These are phyloP conservation scores for Promerops cafer DNA, from an alignment of 2,113 vertebrate species.

Conservation along the genomic window DNA sequence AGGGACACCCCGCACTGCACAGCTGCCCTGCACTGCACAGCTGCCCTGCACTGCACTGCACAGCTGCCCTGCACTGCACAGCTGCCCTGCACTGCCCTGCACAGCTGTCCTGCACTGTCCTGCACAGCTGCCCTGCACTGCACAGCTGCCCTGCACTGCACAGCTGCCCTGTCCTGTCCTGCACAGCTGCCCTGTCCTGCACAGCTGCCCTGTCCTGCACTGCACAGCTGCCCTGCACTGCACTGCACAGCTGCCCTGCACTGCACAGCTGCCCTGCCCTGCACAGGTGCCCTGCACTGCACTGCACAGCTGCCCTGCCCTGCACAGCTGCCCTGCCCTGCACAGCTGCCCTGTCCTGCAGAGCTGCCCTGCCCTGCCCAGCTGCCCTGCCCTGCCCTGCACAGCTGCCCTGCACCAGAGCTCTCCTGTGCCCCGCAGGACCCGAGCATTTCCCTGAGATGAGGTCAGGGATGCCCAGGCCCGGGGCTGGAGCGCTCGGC, in stretches of 20 bases:
- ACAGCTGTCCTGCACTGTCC: not conserved
- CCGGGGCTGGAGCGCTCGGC: fast-evolving
- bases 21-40: not conserved
- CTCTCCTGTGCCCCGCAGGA: not conserved
- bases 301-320: not conserved
- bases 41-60: not conserved
- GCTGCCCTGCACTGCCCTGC: not conserved
- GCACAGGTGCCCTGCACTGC: not conserved
- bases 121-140: not conserved
- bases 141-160: not conserved
- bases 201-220: not conserved
- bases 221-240: not conserved
- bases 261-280: not conserved
- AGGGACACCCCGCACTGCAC: not conserved
- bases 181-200: not conserved
- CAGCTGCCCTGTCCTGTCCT: not conserved
- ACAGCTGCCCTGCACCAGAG: not conserved
- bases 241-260: not conserved
- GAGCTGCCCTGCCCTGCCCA: not conserved
- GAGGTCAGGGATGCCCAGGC: not conserved
- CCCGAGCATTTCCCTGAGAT: fast-evolving
- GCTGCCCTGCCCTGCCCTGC: not conserved
- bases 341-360: not conserved
- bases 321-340: not conserved
- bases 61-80: not conserved